These are phyloP conservation scores for Gallinago jamesoni DNA, from an alignment of 2,113 vertebrate genomes.

Conservation along the genomic window DNA sequence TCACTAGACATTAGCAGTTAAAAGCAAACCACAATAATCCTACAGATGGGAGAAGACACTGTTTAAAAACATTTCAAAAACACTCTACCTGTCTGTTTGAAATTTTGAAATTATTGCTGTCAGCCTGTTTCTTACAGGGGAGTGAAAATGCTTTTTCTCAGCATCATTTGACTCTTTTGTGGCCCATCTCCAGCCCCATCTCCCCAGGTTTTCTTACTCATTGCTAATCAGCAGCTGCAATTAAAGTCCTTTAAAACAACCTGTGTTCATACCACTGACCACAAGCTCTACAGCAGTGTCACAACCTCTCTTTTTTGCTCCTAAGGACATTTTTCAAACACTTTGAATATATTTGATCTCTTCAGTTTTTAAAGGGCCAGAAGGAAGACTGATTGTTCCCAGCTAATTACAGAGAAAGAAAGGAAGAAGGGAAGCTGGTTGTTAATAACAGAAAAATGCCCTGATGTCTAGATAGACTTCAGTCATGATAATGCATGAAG, in stretches of 20 bases:
- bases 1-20: not conserved
- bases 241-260: not conserved
- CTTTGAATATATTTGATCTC: not conserved
- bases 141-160: not conserved
- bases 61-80: not conserved
- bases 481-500: fast-evolving
- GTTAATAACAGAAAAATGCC: not conserved
- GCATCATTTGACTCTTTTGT: not conserved
- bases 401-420: not conserved
- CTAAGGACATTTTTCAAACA: not conserved
- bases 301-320: not conserved
- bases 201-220: not conserved
- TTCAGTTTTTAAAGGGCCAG: not conserved
- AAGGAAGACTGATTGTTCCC: not conserved
- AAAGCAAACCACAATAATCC: not conserved
- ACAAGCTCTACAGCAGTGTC: not conserved
- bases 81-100: not conserved
- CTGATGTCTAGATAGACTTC: not conserved
- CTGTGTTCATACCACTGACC: not conserved
- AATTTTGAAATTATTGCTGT: not conserved
- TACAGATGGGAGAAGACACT: not conserved
- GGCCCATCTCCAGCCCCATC: not conserved
- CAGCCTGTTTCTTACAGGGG: not conserved
- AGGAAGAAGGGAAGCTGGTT: not conserved
- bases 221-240: not conserved